Conservation (phyloP, 2,888 invertebrate species). For the Euclidia mi region DNA sequence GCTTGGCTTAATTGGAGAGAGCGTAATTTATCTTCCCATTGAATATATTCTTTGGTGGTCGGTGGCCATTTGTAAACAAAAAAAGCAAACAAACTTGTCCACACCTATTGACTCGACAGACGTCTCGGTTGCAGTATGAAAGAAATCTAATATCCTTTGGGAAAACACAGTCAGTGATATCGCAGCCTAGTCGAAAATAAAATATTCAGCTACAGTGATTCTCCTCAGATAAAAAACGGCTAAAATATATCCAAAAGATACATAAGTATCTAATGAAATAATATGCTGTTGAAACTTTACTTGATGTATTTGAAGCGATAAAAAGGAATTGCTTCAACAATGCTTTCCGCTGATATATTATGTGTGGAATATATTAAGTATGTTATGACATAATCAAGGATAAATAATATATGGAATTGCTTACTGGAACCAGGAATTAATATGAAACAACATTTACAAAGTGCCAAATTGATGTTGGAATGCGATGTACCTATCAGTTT, state of each 20-base stretch:
- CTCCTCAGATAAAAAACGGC: conserved; percentile 58
- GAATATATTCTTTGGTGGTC: conserved; percentile 47
- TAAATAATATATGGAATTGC: too few relatives aligned
- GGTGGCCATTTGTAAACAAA: conserved; percentile 22
- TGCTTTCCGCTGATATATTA: conserved; percentile 10
- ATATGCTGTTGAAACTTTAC: conserved; percentile 26
- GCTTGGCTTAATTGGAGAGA: conserved; percentile 55
- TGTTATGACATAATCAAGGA: background rate
- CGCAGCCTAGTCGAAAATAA: conserved; percentile 69
- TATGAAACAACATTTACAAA: conserved; percentile 4
- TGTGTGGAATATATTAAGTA: conserved; percentile 3
- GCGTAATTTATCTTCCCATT: conserved; percentile 53
- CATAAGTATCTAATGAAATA: conserved; percentile 28
- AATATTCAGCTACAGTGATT: conserved; percentile 73
- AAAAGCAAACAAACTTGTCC: conserved; percentile 64
- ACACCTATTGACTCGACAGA: conserved; percentile 54
- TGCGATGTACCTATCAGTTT: conserved; percentile 13
- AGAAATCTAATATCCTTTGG: conserved; percentile 78
- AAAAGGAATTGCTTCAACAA: conserved; percentile 25
- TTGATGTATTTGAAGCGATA: conserved; percentile 24
- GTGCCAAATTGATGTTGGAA: conserved; percentile 9
- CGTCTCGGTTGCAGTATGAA: conserved; percentile 61
- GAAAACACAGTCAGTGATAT: conserved; percentile 73
- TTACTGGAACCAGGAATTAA: background rate
- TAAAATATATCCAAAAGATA: conserved; percentile 51